Percentiles rank a stretch among this genome's conserved stretches.
Evolutionary conservation across 2,113 vertebrate species (phyloP).

Genomic region (mouse (Mus musculus)): GRCm39 chr4:80814501-80815000

Average conservation of each 20-base stretch:
- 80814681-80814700: neutral
- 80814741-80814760: conserved; percentile 62
- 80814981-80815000: neutral
- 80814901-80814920: neutral
- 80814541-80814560: neutral
- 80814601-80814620: neutral
- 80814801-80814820: neutral
- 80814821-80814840: neutral
- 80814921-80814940: neutral
- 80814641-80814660: neutral
- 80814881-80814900: conserved; percentile 20
- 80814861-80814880: conserved; percentile 12
- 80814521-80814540: neutral
- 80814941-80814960: neutral
- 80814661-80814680: neutral
- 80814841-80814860: neutral
- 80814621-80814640: neutral
- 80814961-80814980: neutral
- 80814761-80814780: conserved; percentile 3
- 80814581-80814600: neutral
- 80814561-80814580: neutral
- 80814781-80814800: neutral
- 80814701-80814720: conserved; percentile 1
- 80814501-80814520: neutral
- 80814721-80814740: neutral